Base-by-base conservation (phyloP, 2,888 invertebrate genomes). In the Amphipyra berbera region DNA sequence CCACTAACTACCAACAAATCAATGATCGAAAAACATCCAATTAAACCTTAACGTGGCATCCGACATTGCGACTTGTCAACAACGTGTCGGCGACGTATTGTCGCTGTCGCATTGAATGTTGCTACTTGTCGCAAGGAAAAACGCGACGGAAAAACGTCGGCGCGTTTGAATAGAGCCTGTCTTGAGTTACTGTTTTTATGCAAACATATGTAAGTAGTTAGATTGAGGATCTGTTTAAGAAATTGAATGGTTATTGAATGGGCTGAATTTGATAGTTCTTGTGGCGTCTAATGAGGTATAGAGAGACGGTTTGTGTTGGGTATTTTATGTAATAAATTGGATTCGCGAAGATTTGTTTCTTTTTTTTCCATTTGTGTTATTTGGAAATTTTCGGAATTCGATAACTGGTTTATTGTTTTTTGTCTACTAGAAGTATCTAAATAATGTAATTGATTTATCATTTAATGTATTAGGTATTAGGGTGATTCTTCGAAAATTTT, bases 11-110 rank as follows among this genome's bases (percentile, higher is more conserved):
- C 59, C 48, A 44, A 75, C 73, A 77, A 75, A 77, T 79, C 73
- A 73, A 79, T 75, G 76, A 68, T 64, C 50, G 35, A 21, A 75
- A 76, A 64, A 79, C 69, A 78, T 84, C 89, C 89, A 89, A 89
- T 89, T 89, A 89, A 83, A 82, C 68, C 66, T 82, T 75, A 79
- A 85, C 81, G 79, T 80, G 80, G 73, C 81, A 73, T 68, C 67
- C 72, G 77, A 69, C 77, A 79, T 68, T 54, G 57, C 76, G 78
- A 84, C 84, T 85, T 84, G 88, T 87, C 86, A 84, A 69, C 77
- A 73, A 82, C 87, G 84, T 84, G 86, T 85, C 83, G 84, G 64
- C 83, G 89, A 90, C 88, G 87, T 88, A 89, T 91, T 90, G 91
- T 90, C 84, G 86, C 81, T 82, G 86, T 85, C 86, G 87, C 82